Evolutionary conservation across 2,797 vertebrate species (phyloP).

Genomic region (Limosa lapponica): DNA sequence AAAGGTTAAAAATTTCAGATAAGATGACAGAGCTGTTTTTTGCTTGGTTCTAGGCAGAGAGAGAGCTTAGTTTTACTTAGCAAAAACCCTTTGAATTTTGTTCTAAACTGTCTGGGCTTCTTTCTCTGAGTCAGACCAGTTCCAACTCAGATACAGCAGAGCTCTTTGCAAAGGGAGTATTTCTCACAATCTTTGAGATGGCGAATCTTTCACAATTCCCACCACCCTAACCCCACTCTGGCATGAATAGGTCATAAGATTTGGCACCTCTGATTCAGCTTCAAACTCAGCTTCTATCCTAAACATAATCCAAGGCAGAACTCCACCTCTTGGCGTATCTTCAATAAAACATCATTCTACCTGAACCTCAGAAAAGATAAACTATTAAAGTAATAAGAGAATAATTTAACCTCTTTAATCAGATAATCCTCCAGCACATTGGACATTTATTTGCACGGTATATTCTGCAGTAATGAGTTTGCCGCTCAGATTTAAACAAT

Average conservation of each 20-base stretch:
- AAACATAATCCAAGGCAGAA: constrained; percentile 33
- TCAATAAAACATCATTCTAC: constrained; percentile 68
- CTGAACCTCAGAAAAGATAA: constrained; percentile 73
- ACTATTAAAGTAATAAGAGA: constrained; percentile 74
- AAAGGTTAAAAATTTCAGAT: neutral
- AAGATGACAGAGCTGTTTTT: neutral
- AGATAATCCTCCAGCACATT: constrained; percentile 73
- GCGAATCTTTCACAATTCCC: neutral
- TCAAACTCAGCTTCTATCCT: neutral
- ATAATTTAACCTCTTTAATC: constrained; percentile 75
- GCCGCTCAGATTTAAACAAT: constrained; percentile 35
- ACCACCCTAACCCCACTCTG: neutral
- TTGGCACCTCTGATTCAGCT: constrained; percentile 37
- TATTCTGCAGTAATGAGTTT: constrained; percentile 54
- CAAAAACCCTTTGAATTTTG: neutral
- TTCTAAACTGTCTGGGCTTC: neutral
- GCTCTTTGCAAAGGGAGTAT: neutral
- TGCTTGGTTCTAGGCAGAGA: neutral
- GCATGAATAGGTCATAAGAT: constrained; percentile 7
- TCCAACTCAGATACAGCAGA: neutral
- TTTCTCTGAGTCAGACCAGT: fast-evolving
- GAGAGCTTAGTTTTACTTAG: neutral
- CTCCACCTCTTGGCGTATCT: constrained; percentile 60
- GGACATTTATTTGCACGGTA: constrained; percentile 62
- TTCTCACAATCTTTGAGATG: neutral